phyloP scores from a whole-genome alignment of 2,797 vertebrate genomes.

The Paratrypauchen microcephalus region DNA sequence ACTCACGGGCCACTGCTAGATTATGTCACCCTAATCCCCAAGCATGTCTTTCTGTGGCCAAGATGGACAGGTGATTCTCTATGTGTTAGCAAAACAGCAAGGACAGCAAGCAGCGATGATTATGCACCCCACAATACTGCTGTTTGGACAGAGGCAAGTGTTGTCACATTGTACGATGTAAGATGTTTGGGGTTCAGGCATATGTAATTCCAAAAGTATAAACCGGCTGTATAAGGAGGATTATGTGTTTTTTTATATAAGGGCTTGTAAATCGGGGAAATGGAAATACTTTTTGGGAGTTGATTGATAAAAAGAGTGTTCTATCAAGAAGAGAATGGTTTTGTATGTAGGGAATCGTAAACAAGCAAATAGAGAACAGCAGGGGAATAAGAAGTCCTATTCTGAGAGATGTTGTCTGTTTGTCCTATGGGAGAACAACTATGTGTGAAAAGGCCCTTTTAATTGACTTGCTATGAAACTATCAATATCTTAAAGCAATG shows the following conservation, averaged over 20 bases:
- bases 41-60: conserved; percentile 77
- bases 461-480: conserved; percentile 83
- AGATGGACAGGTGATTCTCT: conserved; percentile 83
- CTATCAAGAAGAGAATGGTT: conserved; percentile 34
- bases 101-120: conserved; percentile 74
- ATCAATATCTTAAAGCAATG: conserved; percentile 88
- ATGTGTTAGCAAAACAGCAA: conserved; percentile 74
- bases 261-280: conserved; percentile 39
- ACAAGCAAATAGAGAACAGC: conserved; percentile 50
- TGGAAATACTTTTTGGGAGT: conserved; percentile 45
- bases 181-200: conserved; percentile 57
- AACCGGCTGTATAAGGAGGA: conserved; percentile 56
- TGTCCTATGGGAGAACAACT: conserved; percentile 62
- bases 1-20: conserved; percentile 80
- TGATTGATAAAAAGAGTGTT: conserved; percentile 57
- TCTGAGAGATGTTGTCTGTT: conserved; percentile 42
- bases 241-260: conserved; percentile 63
- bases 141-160: conserved; percentile 65
- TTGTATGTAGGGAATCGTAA: conserved; percentile 23
- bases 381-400: conserved; percentile 50
- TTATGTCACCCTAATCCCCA: conserved; percentile 87
- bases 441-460: conserved; percentile 72
- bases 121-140: conserved; percentile 77
- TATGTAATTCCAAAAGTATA: conserved; percentile 67
- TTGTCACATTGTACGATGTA: conserved; percentile 74